Evolutionary conservation across 2,888 invertebrate species (phyloP), one percentile per base, ranked within the genome.

Genomic region (Andrena trimmerana): DNA sequence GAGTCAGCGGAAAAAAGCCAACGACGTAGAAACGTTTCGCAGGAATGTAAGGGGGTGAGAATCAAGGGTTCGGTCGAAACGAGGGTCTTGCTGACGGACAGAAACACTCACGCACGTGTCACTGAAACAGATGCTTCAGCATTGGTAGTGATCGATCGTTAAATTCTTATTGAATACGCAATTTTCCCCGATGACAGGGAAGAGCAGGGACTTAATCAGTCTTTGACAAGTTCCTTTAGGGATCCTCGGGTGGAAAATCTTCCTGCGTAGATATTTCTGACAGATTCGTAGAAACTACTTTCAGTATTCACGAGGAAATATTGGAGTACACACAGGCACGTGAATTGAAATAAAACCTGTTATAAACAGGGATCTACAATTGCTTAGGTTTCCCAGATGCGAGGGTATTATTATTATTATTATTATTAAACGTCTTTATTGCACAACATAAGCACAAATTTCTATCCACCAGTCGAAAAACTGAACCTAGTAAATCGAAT

Each of bases 11-110:
- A n/a, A 27, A 66, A 33, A n/a, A 67, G 57, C 69, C 72, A 65
- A 72, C 63, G 59, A 27, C 75, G 68, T 52, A 72, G 72, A 69
- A 83, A 68, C 75, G 52, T 70, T 78, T 48, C 36, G 8, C 5
- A 27, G 54, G 60, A 36, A 54, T 10, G 7, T 5, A 24, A 33
- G 20, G 52, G 33, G 27, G 10, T 2, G 52, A 36, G 13, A n/a
- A 42, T 16, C 60, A 20, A 48, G 42, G 42, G 54, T 63, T 54
- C 16, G 20, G n/a, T 36, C 52, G 52, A 71, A 71, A 80, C 66
- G 78, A 77, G 66, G 66, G 36, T 59, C 68, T 50, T 54, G 50
- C 2, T 67, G 66, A 80, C 66, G 29, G 66, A 57, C 50, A 27
- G 67, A 78, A 60, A 72, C 60, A 50, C 33, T 67, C 50, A 10